Evolutionary conservation across 2,888 invertebrate species (phyloP).

Genomic region (Lasioglossum malachurum): DNA sequence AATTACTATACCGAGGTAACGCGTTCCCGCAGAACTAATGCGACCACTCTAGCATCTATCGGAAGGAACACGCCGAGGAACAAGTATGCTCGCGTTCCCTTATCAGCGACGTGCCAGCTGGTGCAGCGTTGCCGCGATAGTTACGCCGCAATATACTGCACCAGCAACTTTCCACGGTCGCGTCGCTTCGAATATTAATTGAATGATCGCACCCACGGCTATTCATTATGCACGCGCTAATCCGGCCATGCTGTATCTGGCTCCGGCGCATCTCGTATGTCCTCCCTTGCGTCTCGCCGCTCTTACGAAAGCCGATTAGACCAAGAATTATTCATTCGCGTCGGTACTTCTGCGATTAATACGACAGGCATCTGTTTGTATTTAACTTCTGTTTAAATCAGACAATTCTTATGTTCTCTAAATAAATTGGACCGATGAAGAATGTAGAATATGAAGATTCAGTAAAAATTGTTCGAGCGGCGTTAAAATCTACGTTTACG

Average conservation of each 20-base stretch:
- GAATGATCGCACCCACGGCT: slow-evolving; percentile 71
- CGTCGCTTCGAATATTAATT: slow-evolving; percentile 65
- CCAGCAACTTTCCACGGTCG: slow-evolving; percentile 55
- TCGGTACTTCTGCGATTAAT: too few relatives aligned
- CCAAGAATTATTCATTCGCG: too few relatives aligned
- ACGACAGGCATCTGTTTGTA: too few relatives aligned
- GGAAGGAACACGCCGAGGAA: not conserved
- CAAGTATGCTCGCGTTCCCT: slow-evolving; percentile 17
- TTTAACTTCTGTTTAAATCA: too few relatives aligned
- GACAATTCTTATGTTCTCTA: too few relatives aligned
- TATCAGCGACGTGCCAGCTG: slow-evolving; percentile 27
- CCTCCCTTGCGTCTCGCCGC: slow-evolving; percentile 25
- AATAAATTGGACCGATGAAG: too few relatives aligned
- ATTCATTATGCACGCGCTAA: slow-evolving; percentile 70
- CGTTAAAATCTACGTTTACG: not conserved
- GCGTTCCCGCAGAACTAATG: not conserved
- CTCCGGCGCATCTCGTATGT: slow-evolving; percentile 23
- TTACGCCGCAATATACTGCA: not conserved
- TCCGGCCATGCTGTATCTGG: slow-evolving; percentile 48
- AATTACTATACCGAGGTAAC: not conserved
- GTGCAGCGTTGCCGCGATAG: slow-evolving; percentile 14
- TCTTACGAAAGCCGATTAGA: slow-evolving; percentile 39
- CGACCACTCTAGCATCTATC: not conserved
- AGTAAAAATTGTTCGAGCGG: not conserved
- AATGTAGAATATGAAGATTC: too few relatives aligned